A percentile compares a stretch with the other conserved stretches of the same genome.
Evolutionary conservation across 2,888 invertebrate genomes (phyloP).

Genomic region (Lumbricus terrestris): DNA sequence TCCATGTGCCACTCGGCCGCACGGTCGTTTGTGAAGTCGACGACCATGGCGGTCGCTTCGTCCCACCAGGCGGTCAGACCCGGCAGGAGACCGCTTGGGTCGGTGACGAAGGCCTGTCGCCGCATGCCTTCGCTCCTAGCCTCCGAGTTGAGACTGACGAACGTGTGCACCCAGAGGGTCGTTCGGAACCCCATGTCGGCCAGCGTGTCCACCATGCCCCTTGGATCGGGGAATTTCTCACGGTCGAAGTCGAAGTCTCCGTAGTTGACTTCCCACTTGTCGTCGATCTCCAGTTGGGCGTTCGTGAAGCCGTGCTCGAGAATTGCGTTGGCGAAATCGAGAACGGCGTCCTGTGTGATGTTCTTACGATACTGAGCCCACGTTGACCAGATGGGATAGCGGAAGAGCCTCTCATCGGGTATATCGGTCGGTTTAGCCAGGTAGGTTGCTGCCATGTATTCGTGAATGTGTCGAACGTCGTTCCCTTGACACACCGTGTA

Average conservation of each 20-base stretch:
- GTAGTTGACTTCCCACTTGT: conserved; percentile 82
- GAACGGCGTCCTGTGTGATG: conserved; percentile 65
- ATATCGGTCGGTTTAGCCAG: conserved; percentile 67
- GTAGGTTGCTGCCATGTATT: conserved; percentile 64
- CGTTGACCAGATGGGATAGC: conserved; percentile 83
- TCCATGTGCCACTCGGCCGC: conserved; percentile 73
- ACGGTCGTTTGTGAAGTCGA: conserved; percentile 69
- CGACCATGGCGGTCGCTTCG: not conserved
- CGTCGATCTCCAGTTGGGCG: conserved; percentile 70
- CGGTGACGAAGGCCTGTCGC: conserved; percentile 19
- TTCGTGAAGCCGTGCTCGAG: conserved; percentile 41
- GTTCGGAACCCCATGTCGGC: conserved; percentile 68
- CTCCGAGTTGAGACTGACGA: conserved; percentile 77
- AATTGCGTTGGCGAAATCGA: conserved; percentile 41
- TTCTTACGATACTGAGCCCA: conserved; percentile 75
- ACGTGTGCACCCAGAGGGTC: conserved; percentile 70
- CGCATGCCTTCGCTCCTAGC: conserved; percentile 71
- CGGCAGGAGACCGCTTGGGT: conserved; percentile 17
- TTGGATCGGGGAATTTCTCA: conserved; percentile 71
- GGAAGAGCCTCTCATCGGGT: conserved; percentile 71
- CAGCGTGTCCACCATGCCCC: conserved; percentile 66
- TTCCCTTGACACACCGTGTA: conserved; percentile 63
- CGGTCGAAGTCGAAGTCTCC: conserved; percentile 77
- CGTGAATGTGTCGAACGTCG: conserved; percentile 63
- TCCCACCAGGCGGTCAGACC: conserved; percentile 27